Base-by-base conservation (phyloP, 2,888 invertebrate species). In the Luffia ferchaultella region DNA sequence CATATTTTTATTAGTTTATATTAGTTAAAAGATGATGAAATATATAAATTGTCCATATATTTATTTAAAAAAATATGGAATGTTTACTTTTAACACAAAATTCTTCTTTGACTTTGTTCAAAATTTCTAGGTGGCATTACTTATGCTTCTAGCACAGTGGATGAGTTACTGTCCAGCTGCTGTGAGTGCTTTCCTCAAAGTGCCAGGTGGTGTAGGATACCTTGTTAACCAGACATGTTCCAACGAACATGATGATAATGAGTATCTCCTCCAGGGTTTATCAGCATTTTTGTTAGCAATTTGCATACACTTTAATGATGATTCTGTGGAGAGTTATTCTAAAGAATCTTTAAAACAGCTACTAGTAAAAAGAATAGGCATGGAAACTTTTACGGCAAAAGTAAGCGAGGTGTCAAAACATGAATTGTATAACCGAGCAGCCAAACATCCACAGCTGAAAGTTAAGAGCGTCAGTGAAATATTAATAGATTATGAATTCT, bases 401-500 rank as follows among this genome's bases (percentile, higher is more conserved):
- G 82, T 99, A 52, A 89, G 90, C 49, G 93, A 95, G 59, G 91
- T 98, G 50, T 89, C 93, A 0, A 89, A 93, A 49, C 95, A 95
- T 67, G 98, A 98, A 77, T 87, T 91, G 43, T 99, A 98, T 78
- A 93, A 93, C 51, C 89, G 90, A 64, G 96, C 98, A 16, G 90
- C 95, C 17, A 98, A 98, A 69, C 95, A 95, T 63, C 97, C 98
- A 0, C 97, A 98, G 74, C 88, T 95, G 20, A 86, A 90, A 45
- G 93, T 91, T 12, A 90, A 90, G 68, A 84, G 87, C 50, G 82
- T 93, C 2, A 80, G 83, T 1, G 97, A 98, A 55, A 86, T 98
- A 16, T 80, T 97, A 50, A 86, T 99, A 43, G 98, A 99, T 73
- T 95, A 94, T 69, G 96, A 97, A 76, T 99, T 98, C 82, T 97